These are phyloP conservation scores for Hypanus sabinus DNA, from an alignment of 2,113 vertebrate genomes.

Conservation along the genomic window DNA sequence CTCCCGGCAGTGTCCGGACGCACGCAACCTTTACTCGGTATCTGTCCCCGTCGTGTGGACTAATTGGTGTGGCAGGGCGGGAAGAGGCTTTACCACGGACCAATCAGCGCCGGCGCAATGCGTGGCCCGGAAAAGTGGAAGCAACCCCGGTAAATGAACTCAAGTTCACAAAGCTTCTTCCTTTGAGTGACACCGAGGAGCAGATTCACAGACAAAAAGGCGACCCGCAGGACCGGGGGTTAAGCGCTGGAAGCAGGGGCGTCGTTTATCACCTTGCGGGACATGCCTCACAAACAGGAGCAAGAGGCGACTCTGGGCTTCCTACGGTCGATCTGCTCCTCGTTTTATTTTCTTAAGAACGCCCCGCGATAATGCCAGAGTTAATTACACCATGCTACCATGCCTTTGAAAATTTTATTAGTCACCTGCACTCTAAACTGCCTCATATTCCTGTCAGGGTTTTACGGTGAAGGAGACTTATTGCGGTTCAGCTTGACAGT, in stretches of 20 bases:
- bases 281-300: background rate
- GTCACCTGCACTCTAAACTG: conserved; percentile 8
- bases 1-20: no score
- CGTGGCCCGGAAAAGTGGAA: background rate
- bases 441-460: conserved; percentile 29
- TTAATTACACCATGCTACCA: background rate
- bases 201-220: no score
- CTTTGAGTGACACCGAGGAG: background rate
- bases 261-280: background rate
- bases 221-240: background rate
- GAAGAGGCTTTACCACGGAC: background rate
- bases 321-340: background rate
- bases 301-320: background rate
- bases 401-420: conserved; percentile 5
- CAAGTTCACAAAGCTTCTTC: background rate
- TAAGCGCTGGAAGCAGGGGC: background rate
- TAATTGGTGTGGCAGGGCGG: background rate
- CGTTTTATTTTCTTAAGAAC: background rate
- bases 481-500: background rate
- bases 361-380: background rate
- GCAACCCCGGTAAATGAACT: background rate
- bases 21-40: background rate
- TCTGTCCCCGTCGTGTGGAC: background rate
- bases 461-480: conserved; percentile 30
- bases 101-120: background rate